Evolutionary conservation across 2,888 invertebrate genomes (phyloP).

Genomic region (Drosophila tanythrix): DNA sequence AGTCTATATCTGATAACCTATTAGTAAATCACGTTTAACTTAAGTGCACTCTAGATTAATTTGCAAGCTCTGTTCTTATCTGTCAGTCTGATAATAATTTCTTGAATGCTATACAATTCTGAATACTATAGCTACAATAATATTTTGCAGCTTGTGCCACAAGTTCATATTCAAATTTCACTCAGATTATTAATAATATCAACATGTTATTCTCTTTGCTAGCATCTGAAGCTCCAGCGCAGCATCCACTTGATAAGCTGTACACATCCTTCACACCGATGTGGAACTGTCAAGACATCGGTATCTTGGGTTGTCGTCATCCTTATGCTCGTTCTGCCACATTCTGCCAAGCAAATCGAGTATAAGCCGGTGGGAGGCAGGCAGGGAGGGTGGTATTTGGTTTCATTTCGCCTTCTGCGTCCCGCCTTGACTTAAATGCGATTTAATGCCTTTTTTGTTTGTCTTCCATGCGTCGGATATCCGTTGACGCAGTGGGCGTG

Average conservation of each 20-base stretch:
- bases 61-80: neutral
- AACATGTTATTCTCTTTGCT: slow-evolving; percentile 9
- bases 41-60: neutral
- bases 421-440: slow-evolving; percentile 78
- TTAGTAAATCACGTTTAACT: neutral
- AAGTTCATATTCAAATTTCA: slow-evolving; percentile 4
- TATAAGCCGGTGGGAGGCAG: slow-evolving; percentile 41
- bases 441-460: slow-evolving; percentile 83
- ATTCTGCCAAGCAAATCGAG: slow-evolving; percentile 50
- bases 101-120: neutral
- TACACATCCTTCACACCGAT: slow-evolving; percentile 40
- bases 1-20: neutral
- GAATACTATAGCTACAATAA: neutral
- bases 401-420: slow-evolving; percentile 35
- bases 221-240: neutral
- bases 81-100: neutral
- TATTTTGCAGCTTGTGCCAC: neutral
- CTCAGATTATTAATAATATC: slow-evolving; percentile 9
- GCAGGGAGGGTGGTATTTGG: slow-evolving; percentile 26
- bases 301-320: slow-evolving; percentile 30
- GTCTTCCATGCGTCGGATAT: slow-evolving; percentile 80
- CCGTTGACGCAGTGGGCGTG: slow-evolving; percentile 77
- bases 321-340: slow-evolving; percentile 22
- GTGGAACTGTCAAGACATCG: slow-evolving; percentile 33
- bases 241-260: slow-evolving; percentile 36